Percentiles rank a stretch among this genome's conserved stretches.
phyloP scores from a whole-genome alignment of 1,140 invertebrate genomes.

The Neodiprion virginianus region DNA sequence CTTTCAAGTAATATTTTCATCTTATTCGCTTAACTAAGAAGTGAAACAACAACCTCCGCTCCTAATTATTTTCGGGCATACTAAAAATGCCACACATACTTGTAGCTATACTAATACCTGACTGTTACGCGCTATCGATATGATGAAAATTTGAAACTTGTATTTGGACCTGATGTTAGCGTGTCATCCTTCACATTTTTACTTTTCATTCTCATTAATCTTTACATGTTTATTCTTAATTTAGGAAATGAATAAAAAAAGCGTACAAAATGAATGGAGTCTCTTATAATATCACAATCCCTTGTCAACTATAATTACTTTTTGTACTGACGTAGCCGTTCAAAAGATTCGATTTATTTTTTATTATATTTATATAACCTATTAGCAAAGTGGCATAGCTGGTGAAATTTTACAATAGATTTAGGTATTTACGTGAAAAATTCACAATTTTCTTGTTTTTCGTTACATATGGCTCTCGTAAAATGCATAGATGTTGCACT shows the following conservation, averaged over 20 bases:
- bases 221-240: conserved; percentile 21
- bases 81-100: neutral
- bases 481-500: no score
- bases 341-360: no score
- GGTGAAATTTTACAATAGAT: no score
- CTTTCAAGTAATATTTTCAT: no score
- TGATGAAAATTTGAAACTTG: neutral
- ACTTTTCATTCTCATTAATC: conserved; percentile 14
- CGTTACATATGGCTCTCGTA: no score
- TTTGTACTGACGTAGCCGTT: no score
- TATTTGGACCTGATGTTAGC: neutral
- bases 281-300: neutral
- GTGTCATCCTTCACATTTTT: conserved; percentile 12
- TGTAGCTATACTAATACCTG: neutral
- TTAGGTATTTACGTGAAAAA: no score
- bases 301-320: no score
- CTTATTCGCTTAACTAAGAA: neutral
- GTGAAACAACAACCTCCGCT: neutral
- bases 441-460: no score
- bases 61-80: neutral
- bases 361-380: no score
- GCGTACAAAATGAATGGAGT: conserved; percentile 3
- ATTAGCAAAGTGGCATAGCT: no score
- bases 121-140: neutral
- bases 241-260: conserved; percentile 24